Evolutionary conservation across 2,888 invertebrate genomes (phyloP), one percentile per base, ranked within the genome.

Genomic region (Zonitis immaculata): DNA sequence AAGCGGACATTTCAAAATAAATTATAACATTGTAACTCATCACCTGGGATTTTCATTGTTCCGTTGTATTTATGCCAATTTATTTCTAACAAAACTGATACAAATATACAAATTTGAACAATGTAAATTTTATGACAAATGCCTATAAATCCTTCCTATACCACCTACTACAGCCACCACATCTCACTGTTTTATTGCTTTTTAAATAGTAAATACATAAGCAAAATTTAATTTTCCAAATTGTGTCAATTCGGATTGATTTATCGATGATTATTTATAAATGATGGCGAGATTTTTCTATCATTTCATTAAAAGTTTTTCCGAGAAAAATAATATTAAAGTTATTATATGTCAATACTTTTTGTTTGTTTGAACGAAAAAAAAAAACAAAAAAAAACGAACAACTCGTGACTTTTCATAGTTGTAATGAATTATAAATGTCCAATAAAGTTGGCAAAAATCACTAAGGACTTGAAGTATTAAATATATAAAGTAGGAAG

Each of bases 11-110:
- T 64, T 64, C 47, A 56, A 59, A 61, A 66, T 65, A 65, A 67
- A 67, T 66, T 65, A 66, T 61, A 60, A 58, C 59, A 61, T 59
- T 61, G 60, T 62, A 61, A 63, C 63, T 65, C 65, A 62, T 65
- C 64, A 64, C 63, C 62, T 64, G 64, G 60, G 58, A 56, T 58
- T 60, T 51, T 46, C 50, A 52, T 54, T 52, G 39, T 47, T 48
- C 56, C 54, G 53, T 47, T 39, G 46, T 50, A 57, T 52, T 51
- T 54, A 49, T 50, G 53, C 48, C 59, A 54, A 57, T 59, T 57
- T 57, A 57, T 57, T 53, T 52, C 49, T 11, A 18, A n/a, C 39
- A 39, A 39, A 39, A 39, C 18, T 22, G 20, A 3, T 39, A 39
- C 20, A 39, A 39, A 39, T 39, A 5, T 22, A 35, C 35, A 18